These are phyloP conservation scores for Hydrocynus forskahlii DNA, from an alignment of 2,797 vertebrate species.

Conservation along the genomic window DNA sequence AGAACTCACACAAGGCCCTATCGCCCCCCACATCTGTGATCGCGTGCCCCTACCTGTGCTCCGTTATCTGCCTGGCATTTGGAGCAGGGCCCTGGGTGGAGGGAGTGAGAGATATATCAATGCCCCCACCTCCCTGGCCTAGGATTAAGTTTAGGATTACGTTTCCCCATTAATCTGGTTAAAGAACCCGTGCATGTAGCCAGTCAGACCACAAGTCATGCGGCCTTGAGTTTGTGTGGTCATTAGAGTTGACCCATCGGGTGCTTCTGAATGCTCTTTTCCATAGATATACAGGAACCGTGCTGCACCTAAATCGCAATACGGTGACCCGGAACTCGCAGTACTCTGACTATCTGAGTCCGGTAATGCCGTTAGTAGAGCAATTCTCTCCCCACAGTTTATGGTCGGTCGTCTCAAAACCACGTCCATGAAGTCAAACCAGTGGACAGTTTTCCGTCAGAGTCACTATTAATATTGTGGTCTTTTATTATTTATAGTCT, in stretches of 20 bases:
- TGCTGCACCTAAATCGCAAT: too few relatives aligned
- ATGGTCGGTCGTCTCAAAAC: too few relatives aligned
- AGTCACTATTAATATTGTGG: too few relatives aligned
- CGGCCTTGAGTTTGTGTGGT: conserved; percentile 1
- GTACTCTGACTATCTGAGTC: too few relatives aligned
- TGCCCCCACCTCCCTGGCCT: conserved; percentile 50
- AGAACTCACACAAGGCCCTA: conserved; percentile 57
- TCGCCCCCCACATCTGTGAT: conserved; percentile 66
- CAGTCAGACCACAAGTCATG: background rate
- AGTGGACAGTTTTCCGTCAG: too few relatives aligned
- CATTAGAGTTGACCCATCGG: background rate
- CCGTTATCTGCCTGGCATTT: conserved; percentile 56
- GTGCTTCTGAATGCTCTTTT: background rate
- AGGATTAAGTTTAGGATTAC: conserved; percentile 47
- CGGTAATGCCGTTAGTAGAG: too few relatives aligned
- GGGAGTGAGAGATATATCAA: conserved; percentile 58
- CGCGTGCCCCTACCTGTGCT: conserved; percentile 39
- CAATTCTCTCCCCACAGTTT: too few relatives aligned
- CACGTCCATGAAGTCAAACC: too few relatives aligned
- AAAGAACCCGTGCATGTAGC: conserved; percentile 1
- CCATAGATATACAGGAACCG: too few relatives aligned
- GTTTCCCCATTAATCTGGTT: conserved; percentile 25
- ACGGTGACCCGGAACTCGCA: too few relatives aligned
- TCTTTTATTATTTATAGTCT: too few relatives aligned
- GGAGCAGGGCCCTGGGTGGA: background rate